Conservation (phyloP, 2,888 invertebrate genomes). For the Vesta saturnalis region DNA sequence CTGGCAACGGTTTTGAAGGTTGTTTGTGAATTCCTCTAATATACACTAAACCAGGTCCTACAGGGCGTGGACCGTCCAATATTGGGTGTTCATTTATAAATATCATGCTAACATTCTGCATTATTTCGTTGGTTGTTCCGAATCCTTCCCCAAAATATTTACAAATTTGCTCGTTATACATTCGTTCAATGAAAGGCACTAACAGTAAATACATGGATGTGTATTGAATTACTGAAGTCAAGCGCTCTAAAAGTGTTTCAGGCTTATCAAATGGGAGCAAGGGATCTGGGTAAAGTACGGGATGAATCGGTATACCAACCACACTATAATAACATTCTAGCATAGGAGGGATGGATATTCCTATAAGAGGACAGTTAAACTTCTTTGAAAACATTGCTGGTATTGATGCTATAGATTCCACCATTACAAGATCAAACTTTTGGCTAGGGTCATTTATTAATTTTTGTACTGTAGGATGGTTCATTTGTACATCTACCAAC, state of each 20-base stretch:
- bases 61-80: background rate
- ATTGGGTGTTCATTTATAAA: slow-evolving; percentile 4
- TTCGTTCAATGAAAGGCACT: background rate
- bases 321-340: too few species aligned
- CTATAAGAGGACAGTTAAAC: too few species aligned
- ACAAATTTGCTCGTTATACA: background rate
- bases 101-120: slow-evolving; percentile 9
- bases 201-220: background rate
- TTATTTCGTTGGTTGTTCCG: background rate
- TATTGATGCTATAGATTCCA: too few species aligned
- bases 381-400: too few species aligned
- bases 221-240: too few species aligned
- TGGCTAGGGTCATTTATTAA: too few species aligned
- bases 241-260: background rate
- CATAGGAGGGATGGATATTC: too few species aligned
- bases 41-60: background rate
- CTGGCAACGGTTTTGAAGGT: background rate
- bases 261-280: background rate
- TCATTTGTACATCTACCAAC: too few species aligned
- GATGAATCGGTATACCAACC: too few species aligned
- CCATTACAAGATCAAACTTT: too few species aligned
- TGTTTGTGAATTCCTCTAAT: slow-evolving; percentile 8
- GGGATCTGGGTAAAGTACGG: background rate
- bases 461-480: too few species aligned
- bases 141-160: slow-evolving; percentile 9